Evolutionary conservation across 2,797 vertebrate species (phyloP).

Genomic region (Fringilla coelebs): DNA sequence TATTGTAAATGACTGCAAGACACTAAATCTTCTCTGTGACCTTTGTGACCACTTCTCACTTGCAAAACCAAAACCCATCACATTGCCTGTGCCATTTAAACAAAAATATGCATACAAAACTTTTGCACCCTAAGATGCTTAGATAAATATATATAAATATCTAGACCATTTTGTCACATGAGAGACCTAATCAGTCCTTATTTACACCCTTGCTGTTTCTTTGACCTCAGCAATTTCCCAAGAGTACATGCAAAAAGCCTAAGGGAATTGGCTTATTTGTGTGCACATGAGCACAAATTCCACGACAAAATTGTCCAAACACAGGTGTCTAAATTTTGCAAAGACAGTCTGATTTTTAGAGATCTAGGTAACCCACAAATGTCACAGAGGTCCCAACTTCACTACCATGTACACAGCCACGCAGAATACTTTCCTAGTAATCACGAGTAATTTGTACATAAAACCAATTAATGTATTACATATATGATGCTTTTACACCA

Average conservation of each 20-base stretch:
- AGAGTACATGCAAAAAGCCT: background rate
- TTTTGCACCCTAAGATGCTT: background rate
- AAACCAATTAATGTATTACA: background rate
- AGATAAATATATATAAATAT: background rate
- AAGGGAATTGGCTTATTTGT: background rate
- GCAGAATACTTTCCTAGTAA: background rate
- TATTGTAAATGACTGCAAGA: background rate
- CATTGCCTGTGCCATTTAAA: background rate
- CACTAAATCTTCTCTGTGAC: background rate
- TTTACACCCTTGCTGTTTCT: background rate
- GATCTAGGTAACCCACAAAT: background rate
- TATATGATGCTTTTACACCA: background rate
- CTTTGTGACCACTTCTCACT: background rate
- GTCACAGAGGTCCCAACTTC: background rate
- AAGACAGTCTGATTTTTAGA: background rate
- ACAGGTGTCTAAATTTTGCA: background rate
- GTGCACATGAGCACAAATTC: rapidly evolving
- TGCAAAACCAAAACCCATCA: background rate
- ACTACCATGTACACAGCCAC: background rate
- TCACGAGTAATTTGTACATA: background rate
- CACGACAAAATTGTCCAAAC: background rate
- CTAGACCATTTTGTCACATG: background rate
- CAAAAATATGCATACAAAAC: background rate
- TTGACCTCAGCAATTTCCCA: background rate
- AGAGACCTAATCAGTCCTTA: background rate